phyloP scores from a whole-genome alignment of 2,113 vertebrate species.

The Callithrix jacchus region DNA sequence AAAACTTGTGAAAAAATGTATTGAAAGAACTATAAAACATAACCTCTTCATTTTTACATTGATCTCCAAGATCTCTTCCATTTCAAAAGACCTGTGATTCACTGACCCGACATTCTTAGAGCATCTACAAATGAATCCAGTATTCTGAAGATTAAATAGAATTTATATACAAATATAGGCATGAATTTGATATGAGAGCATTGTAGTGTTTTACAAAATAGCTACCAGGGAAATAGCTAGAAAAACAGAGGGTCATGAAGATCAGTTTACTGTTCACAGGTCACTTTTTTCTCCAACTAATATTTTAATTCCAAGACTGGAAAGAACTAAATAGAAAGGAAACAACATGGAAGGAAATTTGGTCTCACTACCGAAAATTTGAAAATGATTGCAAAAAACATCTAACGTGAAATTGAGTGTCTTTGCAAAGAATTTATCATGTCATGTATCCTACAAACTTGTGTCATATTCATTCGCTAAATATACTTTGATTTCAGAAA shows the following conservation, averaged over 20 bases:
- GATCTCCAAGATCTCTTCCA: not conserved
- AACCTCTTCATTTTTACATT: not conserved
- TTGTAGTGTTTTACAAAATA: not conserved
- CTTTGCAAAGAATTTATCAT: not conserved
- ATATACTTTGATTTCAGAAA: not conserved
- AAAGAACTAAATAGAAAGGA: not conserved
- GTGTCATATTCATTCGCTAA: not conserved
- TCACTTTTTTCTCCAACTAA: not conserved
- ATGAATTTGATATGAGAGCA: not conserved
- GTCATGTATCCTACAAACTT: not conserved
- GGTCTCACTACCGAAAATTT: not conserved
- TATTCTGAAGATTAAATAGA: not conserved
- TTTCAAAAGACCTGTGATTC: not conserved
- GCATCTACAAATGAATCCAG: not conserved
- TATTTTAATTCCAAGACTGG: not conserved
- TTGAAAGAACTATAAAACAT: not conserved
- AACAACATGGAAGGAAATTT: not conserved
- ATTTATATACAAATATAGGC: not conserved
- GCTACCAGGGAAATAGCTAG: not conserved
- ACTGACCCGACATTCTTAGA: not conserved
- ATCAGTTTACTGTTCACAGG: not conserved
- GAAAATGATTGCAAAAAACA: not conserved
- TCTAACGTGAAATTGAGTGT: not conserved
- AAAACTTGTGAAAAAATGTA: not conserved
- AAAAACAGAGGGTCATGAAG: not conserved